Evolutionary conservation across 1,140 invertebrate species (phyloP).

Genomic region (Drosophila yakuba): DNA sequence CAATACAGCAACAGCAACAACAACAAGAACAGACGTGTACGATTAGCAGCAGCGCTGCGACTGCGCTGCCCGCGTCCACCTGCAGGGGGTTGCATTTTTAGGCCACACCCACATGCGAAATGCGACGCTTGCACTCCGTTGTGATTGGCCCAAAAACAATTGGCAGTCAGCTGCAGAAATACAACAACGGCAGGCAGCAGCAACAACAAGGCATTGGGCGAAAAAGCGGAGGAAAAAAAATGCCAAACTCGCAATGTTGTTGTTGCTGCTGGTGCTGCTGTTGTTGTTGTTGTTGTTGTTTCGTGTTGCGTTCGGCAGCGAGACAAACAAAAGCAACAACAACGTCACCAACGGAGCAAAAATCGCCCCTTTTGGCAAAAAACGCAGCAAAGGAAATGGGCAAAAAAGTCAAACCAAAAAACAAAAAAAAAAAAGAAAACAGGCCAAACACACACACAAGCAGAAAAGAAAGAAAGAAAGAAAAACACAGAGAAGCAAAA

Average conservation of each 20-base stretch:
- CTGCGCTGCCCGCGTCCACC: constrained; percentile 38
- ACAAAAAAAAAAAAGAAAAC: constrained; percentile 15
- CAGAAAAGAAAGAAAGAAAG: constrained; percentile 13
- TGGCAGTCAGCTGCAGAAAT: constrained; percentile 79
- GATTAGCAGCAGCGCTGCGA: constrained; percentile 35
- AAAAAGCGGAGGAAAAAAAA: constrained; percentile 33
- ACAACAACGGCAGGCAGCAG: constrained; percentile 43
- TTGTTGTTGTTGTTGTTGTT: constrained; percentile 16
- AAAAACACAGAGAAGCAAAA: constrained; percentile 30
- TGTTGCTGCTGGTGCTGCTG: constrained; percentile 8
- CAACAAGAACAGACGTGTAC: neutral
- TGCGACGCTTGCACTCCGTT: constrained; percentile 81
- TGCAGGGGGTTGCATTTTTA: constrained; percentile 83
- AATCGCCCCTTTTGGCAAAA: constrained; percentile 69
- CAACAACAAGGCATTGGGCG: constrained; percentile 20
- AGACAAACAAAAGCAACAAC: constrained; percentile 53
- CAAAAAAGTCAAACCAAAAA: constrained; percentile 12
- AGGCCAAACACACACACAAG: neutral
- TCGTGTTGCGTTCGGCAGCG: constrained; percentile 53
- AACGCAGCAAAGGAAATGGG: constrained; percentile 42
- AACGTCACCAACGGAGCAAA: constrained; percentile 59
- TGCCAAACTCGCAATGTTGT: constrained; percentile 4
- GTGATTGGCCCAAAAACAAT: constrained; percentile 84
- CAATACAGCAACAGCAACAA: constrained; percentile 19
- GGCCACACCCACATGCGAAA: constrained; percentile 84